Conservation (phyloP, 2,888 invertebrate genomes). For the Thecocarcelia acutangulata region DNA sequence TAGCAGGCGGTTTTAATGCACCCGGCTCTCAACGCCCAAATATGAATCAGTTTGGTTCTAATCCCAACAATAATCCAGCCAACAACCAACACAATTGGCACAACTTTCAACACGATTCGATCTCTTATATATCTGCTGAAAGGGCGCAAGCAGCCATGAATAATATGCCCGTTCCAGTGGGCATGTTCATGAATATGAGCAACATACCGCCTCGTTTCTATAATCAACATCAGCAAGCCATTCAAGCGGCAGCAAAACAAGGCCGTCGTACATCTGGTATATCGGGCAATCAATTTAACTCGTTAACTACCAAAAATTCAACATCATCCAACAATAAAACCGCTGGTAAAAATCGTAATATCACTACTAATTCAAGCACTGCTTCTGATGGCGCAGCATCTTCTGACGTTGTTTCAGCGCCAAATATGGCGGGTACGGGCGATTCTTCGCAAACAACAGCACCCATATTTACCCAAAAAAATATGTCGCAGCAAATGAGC, state of each 20-base stretch:
- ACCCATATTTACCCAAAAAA: slow-evolving; percentile 88
- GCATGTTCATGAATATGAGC: slow-evolving; percentile 96
- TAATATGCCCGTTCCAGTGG: slow-evolving; percentile 94
- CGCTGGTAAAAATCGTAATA: slow-evolving; percentile 55
- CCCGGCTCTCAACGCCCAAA: slow-evolving; percentile 50
- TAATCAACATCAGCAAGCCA: slow-evolving; percentile 87
- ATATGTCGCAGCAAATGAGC: slow-evolving; percentile 88
- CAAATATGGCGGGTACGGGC: slow-evolving; percentile 76
- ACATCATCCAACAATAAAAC: slow-evolving; percentile 43
- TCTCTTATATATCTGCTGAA: slow-evolving; percentile 95
- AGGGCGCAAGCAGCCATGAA: slow-evolving; percentile 88
- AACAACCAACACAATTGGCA: slow-evolving; percentile 68
- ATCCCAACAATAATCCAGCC: slow-evolving; percentile 28
- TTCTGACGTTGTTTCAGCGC: slow-evolving; percentile 70
- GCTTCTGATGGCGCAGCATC: slow-evolving; percentile 16
- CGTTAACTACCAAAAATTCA: slow-evolving; percentile 45
- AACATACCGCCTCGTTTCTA: slow-evolving; percentile 89
- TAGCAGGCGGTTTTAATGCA: slow-evolving; percentile 51
- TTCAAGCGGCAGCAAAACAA: slow-evolving; percentile 81
- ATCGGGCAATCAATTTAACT: slow-evolving; percentile 52
- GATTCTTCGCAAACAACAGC: slow-evolving; percentile 62
- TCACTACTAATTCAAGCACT: slow-evolving; percentile 7
- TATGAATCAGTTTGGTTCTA: slow-evolving; percentile 55
- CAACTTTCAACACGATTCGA: slow-evolving; percentile 89
- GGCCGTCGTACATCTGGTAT: slow-evolving; percentile 79